These are phyloP conservation scores for Isoperla grammatica DNA, from an alignment of 2,888 invertebrate genomes.

Conservation along the genomic window DNA sequence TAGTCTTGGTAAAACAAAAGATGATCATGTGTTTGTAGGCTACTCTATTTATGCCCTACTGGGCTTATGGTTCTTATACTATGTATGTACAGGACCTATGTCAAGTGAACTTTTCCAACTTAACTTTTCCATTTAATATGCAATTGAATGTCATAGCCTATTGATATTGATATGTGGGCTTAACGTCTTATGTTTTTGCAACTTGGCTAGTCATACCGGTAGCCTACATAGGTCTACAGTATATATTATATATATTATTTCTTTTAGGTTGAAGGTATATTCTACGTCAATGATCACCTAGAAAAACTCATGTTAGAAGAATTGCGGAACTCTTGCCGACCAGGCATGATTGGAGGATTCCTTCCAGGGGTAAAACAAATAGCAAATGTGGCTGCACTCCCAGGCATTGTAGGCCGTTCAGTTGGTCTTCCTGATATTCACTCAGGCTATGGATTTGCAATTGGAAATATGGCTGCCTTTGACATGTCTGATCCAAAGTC, in stretches of 20 bases:
- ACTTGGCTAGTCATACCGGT: too few relatives aligned
- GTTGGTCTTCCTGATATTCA: slow-evolving; percentile 96
- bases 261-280: slow-evolving; percentile 83
- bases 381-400: slow-evolving; percentile 96
- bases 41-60: too few relatives aligned
- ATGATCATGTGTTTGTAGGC: too few relatives aligned
- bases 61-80: too few relatives aligned
- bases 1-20: too few relatives aligned
- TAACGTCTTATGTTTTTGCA: too few relatives aligned
- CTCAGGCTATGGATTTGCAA: slow-evolving; percentile 99
- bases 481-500: slow-evolving; percentile 87
- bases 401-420: slow-evolving; percentile 91
- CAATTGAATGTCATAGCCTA: too few relatives aligned
- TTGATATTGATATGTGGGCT: too few relatives aligned
- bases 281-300: slow-evolving; percentile 88
- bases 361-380: slow-evolving; percentile 98
- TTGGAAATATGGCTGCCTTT: slow-evolving; percentile 99
- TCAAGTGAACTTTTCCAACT: too few relatives aligned
- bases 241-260: background rate
- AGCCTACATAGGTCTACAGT: too few relatives aligned
- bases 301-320: slow-evolving; percentile 98
- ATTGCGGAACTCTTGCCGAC: slow-evolving; percentile 80
- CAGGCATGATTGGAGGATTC: slow-evolving; percentile 91
- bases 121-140: too few relatives aligned
- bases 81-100: too few relatives aligned